Conservation (phyloP, 2,113 vertebrate genomes). For the Ceratotherium simum region DNA sequence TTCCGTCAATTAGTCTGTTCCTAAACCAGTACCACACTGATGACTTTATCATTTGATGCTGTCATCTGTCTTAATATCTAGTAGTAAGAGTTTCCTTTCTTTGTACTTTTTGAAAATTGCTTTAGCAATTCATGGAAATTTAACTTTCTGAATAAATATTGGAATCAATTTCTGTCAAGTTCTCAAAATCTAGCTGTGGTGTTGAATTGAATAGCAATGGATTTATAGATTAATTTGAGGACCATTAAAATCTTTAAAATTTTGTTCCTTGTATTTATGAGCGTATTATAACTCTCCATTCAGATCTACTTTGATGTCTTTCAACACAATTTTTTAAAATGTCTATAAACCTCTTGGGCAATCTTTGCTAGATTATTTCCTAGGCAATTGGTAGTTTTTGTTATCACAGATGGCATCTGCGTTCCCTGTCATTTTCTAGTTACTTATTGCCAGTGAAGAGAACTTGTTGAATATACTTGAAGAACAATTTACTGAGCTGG, state of each 20-base stretch:
- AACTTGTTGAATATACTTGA: conserved; percentile 11
- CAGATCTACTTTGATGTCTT: background rate
- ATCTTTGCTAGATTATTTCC: conserved; percentile 38
- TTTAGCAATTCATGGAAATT: background rate
- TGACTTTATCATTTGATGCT: background rate
- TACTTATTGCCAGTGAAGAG: conserved; percentile 18
- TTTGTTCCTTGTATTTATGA: background rate
- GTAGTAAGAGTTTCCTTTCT: background rate
- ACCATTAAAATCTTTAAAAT: conserved; percentile 34
- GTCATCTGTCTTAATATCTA: background rate
- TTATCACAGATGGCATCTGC: conserved; percentile 21
- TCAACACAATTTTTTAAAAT: background rate
- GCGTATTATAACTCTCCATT: background rate
- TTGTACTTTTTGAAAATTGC: background rate
- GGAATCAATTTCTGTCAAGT: background rate
- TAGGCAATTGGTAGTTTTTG: background rate
- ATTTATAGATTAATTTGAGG: background rate
- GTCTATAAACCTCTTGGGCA: background rate
- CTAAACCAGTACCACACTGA: background rate
- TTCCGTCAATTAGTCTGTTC: background rate
- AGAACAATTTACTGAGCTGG: background rate
- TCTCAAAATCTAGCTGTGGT: background rate
- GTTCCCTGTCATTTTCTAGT: conserved; percentile 36
- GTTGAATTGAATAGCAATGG: background rate
- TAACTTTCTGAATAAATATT: conserved; percentile 11